Conservation (phyloP, 2,113 vertebrate species). For the Aramus guarauna region DNA sequence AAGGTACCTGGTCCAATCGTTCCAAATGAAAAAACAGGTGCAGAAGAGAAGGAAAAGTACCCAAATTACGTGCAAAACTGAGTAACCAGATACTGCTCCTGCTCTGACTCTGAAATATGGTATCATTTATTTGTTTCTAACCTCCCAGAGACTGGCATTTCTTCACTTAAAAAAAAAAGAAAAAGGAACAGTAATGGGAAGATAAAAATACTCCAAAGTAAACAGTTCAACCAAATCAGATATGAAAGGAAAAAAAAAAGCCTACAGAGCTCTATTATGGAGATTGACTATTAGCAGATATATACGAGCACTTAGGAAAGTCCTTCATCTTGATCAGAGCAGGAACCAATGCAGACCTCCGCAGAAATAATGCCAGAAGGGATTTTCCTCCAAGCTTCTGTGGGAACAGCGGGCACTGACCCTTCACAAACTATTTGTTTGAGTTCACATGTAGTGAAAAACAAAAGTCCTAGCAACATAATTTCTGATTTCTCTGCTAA, state of each 20-base stretch:
- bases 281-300: neutral
- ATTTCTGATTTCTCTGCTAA: neutral
- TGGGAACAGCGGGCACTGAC: neutral
- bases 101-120: neutral
- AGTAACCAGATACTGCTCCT: neutral
- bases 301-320: neutral
- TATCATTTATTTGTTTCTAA: neutral
- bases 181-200: neutral
- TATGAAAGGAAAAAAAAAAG: neutral
- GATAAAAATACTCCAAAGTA: neutral
- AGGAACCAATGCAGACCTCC: neutral
- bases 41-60: neutral
- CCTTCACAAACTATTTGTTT: neutral
- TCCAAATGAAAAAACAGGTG: neutral
- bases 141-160: neutral
- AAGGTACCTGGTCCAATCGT: neutral
- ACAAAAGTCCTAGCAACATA: neutral
- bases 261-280: neutral
- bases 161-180: neutral
- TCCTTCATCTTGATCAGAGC: neutral
- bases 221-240: neutral
- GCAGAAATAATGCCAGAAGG: neutral
- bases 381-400: neutral
- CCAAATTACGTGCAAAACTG: neutral
- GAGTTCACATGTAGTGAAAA: neutral